Conservation (phyloP, 2,797 vertebrate genomes). For the Poecilia wingei region DNA sequence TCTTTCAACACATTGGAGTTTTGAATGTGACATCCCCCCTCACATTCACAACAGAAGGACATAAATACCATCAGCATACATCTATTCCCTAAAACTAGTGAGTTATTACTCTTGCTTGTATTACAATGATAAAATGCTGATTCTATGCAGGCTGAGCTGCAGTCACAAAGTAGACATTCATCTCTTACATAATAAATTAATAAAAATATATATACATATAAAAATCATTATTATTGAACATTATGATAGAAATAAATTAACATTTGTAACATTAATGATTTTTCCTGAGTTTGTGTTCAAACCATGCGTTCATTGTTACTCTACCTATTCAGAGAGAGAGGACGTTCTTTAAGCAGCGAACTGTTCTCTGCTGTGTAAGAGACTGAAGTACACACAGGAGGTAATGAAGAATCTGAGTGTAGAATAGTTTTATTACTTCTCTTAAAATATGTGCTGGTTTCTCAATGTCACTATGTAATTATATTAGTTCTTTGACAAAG, state of each 20-base stretch:
- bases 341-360: constrained; percentile 25
- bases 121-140: not conserved
- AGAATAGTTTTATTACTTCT: constrained; percentile 46
- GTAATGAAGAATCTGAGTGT: constrained; percentile 52
- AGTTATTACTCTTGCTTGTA: not conserved
- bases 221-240: constrained; percentile 16
- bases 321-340: constrained; percentile 18
- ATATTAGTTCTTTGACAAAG: constrained; percentile 61
- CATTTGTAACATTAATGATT: no score
- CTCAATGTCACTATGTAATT: constrained; percentile 61
- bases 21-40: not conserved
- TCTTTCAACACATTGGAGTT: not conserved
- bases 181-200: not conserved
- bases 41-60: not conserved
- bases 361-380: constrained; percentile 37
- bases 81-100: not conserved
- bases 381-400: constrained; percentile 43
- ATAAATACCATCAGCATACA: constrained; percentile 3
- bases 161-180: not conserved
- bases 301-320: constrained; percentile 25
- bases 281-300: constrained; percentile 20
- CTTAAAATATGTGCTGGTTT: constrained; percentile 51
- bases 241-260: not conserved
- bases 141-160: not conserved
- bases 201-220: not conserved